Conservation (phyloP, 2,888 invertebrate genomes). For the Eristalis intricaria region DNA sequence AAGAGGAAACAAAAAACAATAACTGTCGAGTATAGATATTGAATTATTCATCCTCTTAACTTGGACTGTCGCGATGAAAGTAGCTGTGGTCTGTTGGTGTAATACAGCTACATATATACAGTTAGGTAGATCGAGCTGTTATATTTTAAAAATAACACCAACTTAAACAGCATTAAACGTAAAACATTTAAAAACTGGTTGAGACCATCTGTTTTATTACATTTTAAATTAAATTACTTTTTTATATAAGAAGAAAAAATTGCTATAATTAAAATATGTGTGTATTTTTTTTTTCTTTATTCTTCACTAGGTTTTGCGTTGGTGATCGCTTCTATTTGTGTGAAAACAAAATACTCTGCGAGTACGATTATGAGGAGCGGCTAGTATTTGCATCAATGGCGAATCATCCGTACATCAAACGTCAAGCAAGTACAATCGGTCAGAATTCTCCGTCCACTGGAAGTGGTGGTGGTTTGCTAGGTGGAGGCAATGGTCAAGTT, state of each 20-base stretch:
- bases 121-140: not conserved
- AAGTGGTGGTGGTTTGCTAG: conserved; percentile 73
- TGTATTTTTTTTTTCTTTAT: not conserved
- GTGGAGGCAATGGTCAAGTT: conserved; percentile 74
- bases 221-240: too few relatives aligned
- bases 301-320: conserved; percentile 93
- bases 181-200: too few relatives aligned
- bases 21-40: conserved; percentile 36
- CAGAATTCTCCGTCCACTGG: conserved; percentile 79
- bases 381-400: conserved; percentile 97
- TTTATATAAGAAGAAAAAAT: too few relatives aligned
- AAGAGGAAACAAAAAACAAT: not conserved
- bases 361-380: conserved; percentile 98
- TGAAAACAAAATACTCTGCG: conserved; percentile 98
- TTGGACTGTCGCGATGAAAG: conserved; percentile 31
- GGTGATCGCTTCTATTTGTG: conserved; percentile 98
- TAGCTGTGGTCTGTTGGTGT: conserved; percentile 19
- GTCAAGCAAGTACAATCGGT: conserved; percentile 80
- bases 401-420: conserved; percentile 87
- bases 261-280: not conserved
- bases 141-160: not conserved
- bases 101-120: too few relatives aligned
- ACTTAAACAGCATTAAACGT: not conserved
- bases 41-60: conserved; percentile 55
- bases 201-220: too few relatives aligned